Evolutionary conservation across 2,888 invertebrate species (phyloP), one percentile per base, ranked within the genome.

Genomic region (Parnassius orleans): DNA sequence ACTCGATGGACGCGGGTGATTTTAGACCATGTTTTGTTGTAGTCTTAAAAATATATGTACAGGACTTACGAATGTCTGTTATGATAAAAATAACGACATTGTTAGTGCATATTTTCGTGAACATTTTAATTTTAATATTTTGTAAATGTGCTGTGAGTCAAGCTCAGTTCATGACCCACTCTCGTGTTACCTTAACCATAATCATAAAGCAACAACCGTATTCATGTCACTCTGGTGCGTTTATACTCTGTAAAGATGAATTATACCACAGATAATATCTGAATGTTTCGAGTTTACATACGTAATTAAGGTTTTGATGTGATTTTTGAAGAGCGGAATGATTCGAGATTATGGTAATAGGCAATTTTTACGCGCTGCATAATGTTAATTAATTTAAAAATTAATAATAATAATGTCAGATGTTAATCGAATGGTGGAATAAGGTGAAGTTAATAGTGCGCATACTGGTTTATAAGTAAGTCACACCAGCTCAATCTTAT

Each of bases 221-320:
- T 51, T 55, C 14, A 51, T 55, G 60, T 54, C 60, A 50, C 43
- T 9, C n/a, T n/a, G 24, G n/a, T 55, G 50, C 50, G 43, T 51
- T 60, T 42, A 10, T 44, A 43, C n/a, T 24, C 58, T 19, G 11
- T 19, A 2, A 19, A 58, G 57, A 63, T 63, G 63, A 63, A 54
- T 58, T 58, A 63, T 44, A 43, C 11, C 41, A 50, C 54, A 58
- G 63, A 63, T 63, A 47, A 55, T 43, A 63, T 63, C 58, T 42
- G 14, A 15, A 62, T 15, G 46, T 57, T 58, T 54, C 54, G 58
- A 50, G 57, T 54, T 55, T 43, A 56, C 51, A 43, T 53, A 19
- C 53, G 53, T 57, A 57, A 61, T 61, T 57, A 61, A 57, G 33
- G 12, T 57, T 53, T 53, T 57, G 57, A 61, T 53, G 57, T 33